Evolutionary conservation across 2,113 vertebrate species (phyloP).

Genomic region (Sander lucioperca): DNA sequence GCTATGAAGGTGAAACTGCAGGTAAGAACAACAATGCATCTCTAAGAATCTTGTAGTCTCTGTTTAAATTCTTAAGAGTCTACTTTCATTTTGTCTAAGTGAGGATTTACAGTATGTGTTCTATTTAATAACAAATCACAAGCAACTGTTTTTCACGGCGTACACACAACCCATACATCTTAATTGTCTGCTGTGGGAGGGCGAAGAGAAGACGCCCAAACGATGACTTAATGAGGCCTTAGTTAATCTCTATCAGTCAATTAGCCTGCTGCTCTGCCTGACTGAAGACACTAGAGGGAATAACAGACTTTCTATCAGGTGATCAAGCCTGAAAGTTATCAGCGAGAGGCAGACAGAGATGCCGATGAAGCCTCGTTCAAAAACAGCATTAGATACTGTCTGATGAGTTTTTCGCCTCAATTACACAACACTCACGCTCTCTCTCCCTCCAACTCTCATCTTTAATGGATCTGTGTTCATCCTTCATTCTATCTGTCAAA

Average conservation of each 20-base stretch:
- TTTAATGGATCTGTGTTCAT: slow-evolving; percentile 21
- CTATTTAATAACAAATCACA: slow-evolving; percentile 19
- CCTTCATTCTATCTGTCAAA: slow-evolving; percentile 2
- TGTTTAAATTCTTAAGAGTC: not conserved
- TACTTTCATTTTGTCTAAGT: not conserved
- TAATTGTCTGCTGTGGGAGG: slow-evolving; percentile 33
- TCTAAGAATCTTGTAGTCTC: not conserved
- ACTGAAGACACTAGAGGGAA: slow-evolving; percentile 56
- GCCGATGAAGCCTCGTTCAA: slow-evolving; percentile 17
- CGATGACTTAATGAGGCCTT: slow-evolving; percentile 63
- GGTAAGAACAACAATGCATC: slow-evolving; percentile 76
- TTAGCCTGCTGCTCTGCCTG: slow-evolving; percentile 59
- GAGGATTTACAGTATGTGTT: not conserved
- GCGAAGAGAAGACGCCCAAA: slow-evolving; percentile 19
- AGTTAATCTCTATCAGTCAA: slow-evolving; percentile 68
- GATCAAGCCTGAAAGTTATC: slow-evolving; percentile 39
- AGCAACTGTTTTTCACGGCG: slow-evolving; percentile 13
- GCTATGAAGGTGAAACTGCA: slow-evolving; percentile 93
- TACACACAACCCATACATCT: slow-evolving; percentile 42
- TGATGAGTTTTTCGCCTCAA: slow-evolving; percentile 40
- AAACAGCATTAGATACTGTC: slow-evolving; percentile 42
- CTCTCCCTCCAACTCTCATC: not conserved
- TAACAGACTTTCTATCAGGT: slow-evolving; percentile 46
- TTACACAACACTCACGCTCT: slow-evolving; percentile 20
- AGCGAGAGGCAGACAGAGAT: slow-evolving; percentile 27